These are phyloP conservation scores for Aleiodes testaceus DNA, from an alignment of 2,888 invertebrate species.

Conservation along the genomic window DNA sequence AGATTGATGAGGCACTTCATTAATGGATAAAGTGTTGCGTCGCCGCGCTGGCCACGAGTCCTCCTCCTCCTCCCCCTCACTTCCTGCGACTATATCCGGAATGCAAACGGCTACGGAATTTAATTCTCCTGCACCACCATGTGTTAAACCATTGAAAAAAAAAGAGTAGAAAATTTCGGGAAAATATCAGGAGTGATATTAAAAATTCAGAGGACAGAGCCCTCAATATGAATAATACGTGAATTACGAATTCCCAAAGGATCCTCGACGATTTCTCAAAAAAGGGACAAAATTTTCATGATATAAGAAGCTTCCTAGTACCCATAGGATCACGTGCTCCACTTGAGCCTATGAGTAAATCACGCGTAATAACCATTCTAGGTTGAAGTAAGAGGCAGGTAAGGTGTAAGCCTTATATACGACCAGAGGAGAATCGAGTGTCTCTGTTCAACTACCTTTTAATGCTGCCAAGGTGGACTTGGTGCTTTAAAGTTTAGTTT, in stretches of 20 bases:
- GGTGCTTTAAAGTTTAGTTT: background rate
- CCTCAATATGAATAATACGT: slow-evolving; percentile 14
- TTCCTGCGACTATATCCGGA: slow-evolving; percentile 46
- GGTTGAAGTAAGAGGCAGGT: slow-evolving; percentile 34
- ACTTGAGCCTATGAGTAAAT: slow-evolving; percentile 56
- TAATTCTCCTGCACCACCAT: slow-evolving; percentile 44
- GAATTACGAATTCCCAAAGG: slow-evolving; percentile 44
- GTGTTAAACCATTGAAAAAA: slow-evolving; percentile 19
- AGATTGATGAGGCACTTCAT: slow-evolving; percentile 60
- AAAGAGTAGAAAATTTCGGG: background rate
- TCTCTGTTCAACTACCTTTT: slow-evolving; percentile 36
- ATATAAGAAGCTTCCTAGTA: slow-evolving; percentile 11
- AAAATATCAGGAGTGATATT: background rate
- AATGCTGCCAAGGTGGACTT: background rate
- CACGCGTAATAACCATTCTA: slow-evolving; percentile 60
- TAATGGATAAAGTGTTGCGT: slow-evolving; percentile 59
- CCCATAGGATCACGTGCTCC: slow-evolving; percentile 37
- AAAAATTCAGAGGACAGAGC: slow-evolving; percentile 5
- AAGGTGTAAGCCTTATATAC: slow-evolving; percentile 58
- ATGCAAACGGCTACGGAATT: slow-evolving; percentile 49
- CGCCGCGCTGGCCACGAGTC: slow-evolving; percentile 33
- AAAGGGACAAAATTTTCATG: slow-evolving; percentile 1
- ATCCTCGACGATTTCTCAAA: slow-evolving; percentile 42
- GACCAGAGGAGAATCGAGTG: slow-evolving; percentile 52
- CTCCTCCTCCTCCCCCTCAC: slow-evolving; percentile 36